Evolutionary conservation across 2,888 invertebrate species (phyloP).

Genomic region (Caprella mutica): DNA sequence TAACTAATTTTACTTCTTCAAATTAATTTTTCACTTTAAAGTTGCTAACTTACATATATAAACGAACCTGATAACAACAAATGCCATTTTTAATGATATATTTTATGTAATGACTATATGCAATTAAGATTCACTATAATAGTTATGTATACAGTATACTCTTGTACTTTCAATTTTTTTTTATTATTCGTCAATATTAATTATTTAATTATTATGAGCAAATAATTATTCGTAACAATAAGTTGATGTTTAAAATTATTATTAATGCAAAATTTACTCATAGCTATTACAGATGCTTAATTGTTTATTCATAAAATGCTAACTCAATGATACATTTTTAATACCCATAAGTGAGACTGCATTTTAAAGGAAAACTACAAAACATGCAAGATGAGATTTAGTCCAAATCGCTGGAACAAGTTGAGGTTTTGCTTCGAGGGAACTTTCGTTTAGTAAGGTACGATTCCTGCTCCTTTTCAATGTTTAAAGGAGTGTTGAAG

Average conservation of each 20-base stretch:
- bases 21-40: conserved; percentile 8
- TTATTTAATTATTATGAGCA: conserved; percentile 7
- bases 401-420: too few species aligned
- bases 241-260: conserved; percentile 8
- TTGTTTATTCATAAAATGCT: not conserved
- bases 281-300: conserved; percentile 4
- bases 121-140: not conserved
- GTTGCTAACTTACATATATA: conserved; percentile 5
- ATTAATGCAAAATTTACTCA: conserved; percentile 6
- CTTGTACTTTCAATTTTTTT: not conserved
- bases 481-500: too few species aligned
- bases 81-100: conserved; percentile 4
- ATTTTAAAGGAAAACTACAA: too few species aligned
- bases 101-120: not conserved
- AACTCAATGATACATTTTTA: not conserved
- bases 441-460: too few species aligned
- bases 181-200: conserved; percentile 3
- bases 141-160: too few species aligned
- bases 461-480: too few species aligned
- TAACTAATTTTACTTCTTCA: conserved; percentile 1
- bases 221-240: conserved; percentile 7
- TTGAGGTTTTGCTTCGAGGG: too few species aligned
- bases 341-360: too few species aligned
- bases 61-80: conserved; percentile 2
- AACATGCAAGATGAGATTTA: too few species aligned